phyloP scores from a whole-genome alignment of 2,113 vertebrate species.

The Okapia johnstoni region DNA sequence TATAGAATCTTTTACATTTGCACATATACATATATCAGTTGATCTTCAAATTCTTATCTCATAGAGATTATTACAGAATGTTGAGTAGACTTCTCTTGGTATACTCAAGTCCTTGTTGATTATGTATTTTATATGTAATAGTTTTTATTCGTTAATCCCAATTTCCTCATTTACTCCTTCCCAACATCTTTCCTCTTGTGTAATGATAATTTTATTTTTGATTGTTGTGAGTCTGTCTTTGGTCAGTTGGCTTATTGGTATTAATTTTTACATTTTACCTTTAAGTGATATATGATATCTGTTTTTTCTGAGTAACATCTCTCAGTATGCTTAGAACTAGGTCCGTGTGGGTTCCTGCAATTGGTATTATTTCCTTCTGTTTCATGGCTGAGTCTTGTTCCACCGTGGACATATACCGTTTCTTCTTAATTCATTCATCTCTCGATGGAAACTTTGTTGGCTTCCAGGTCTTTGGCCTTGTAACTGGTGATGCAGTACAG shows the following conservation, averaged over 20 bases:
- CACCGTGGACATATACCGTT: not conserved
- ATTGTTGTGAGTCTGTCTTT: not conserved
- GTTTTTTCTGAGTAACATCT: not conserved
- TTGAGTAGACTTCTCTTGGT: not conserved
- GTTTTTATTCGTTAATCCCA: not conserved
- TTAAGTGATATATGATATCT: not conserved
- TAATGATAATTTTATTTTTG: not conserved
- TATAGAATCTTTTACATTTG: not conserved
- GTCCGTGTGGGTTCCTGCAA: not conserved
- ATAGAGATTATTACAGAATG: not conserved
- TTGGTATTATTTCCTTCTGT: not conserved
- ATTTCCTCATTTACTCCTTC: not conserved
- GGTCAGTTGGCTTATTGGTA: not conserved
- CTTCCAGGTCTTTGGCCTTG: not conserved
- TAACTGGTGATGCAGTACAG: not conserved
- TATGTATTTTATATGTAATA: not conserved
- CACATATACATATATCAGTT: not conserved
- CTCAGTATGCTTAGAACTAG: not conserved
- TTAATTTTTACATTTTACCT: not conserved
- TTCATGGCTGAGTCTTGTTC: not conserved
- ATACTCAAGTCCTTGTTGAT: not conserved
- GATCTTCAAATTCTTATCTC: not conserved
- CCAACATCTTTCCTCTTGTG: not conserved
- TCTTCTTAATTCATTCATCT: not conserved
- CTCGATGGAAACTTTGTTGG: not conserved